These are phyloP conservation scores for Capromys pilorides DNA, from an alignment of 2,797 vertebrate genomes.

Conservation along the genomic window DNA sequence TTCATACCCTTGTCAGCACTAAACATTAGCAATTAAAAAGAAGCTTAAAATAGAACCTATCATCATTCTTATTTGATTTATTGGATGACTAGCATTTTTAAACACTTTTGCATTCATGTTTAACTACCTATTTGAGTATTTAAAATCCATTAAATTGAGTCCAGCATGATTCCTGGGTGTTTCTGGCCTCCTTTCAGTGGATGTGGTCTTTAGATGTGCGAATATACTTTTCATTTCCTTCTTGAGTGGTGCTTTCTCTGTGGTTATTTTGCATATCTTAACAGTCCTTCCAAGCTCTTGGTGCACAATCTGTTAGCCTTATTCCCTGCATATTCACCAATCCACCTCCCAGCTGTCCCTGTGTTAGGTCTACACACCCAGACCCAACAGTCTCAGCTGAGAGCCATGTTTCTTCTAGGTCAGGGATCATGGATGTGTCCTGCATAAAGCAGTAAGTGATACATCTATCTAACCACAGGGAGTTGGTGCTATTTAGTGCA, in stretches of 20 bases:
- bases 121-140: not conserved
- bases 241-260: not conserved
- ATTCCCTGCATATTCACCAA: not conserved
- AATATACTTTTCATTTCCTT: not conserved
- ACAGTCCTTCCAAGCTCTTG: not conserved
- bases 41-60: constrained; percentile 47
- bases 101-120: constrained; percentile 21
- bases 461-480: not conserved
- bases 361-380: not conserved
- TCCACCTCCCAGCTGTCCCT: not conserved
- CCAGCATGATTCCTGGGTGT: not conserved
- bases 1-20: not conserved
- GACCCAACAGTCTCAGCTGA: not conserved
- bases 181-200: not conserved
- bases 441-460: not conserved
- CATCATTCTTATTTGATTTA: constrained; percentile 2
- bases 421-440: not conserved
- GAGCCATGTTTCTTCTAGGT: not conserved
- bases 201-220: not conserved
- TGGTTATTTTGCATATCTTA: not conserved
- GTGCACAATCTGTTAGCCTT: not conserved
- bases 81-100: constrained; percentile 33
- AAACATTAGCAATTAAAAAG: constrained; percentile 6
- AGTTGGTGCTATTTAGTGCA: not conserved
- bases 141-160: not conserved